Conservation (phyloP, 2,888 invertebrate genomes). For the Diarsia dahlii region DNA sequence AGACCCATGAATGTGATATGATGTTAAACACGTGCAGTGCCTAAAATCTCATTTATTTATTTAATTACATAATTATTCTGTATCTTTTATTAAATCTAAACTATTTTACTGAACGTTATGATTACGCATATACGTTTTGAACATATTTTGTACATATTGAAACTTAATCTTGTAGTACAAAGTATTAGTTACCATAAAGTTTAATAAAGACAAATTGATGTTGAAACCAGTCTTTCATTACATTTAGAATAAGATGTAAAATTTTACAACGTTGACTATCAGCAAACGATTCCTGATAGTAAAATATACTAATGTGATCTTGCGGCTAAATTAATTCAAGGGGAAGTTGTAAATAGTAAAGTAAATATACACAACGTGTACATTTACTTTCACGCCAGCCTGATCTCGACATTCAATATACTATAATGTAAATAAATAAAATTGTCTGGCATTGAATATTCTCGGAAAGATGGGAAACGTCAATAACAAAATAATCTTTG, state of each 20-base stretch:
- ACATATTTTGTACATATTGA: conserved; percentile 86
- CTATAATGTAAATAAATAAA: conserved; percentile 62
- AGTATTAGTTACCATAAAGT: conserved; percentile 85
- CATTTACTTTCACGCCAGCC: conserved; percentile 46
- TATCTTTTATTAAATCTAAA: conserved; percentile 75
- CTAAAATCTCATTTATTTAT: conserved; percentile 87
- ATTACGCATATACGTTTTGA: conserved; percentile 71
- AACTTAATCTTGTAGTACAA: conserved; percentile 89
- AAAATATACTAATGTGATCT: conserved; percentile 37
- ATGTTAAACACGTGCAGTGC: conserved; percentile 88
- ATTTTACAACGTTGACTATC: conserved; percentile 28
- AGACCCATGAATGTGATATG: conserved; percentile 89
- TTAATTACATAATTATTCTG: conserved; percentile 76
- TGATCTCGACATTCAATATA: conserved; percentile 60
- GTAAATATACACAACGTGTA: conserved; percentile 60
- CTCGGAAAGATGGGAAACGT: conserved; percentile 41
- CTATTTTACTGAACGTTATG: conserved; percentile 77
- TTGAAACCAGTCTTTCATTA: conserved; percentile 71
- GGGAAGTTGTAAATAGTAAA: conserved; percentile 64
- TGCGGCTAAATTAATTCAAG: conserved; percentile 39
- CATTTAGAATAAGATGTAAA: conserved; percentile 36
- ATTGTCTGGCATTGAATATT: conserved; percentile 55
- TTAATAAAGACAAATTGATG: conserved; percentile 90
- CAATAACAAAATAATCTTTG: conserved; percentile 56
- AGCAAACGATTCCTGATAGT: conserved; percentile 19